These are phyloP conservation scores for Brassicogethes aeneus DNA, from an alignment of 2,888 invertebrate genomes.

Conservation along the genomic window DNA sequence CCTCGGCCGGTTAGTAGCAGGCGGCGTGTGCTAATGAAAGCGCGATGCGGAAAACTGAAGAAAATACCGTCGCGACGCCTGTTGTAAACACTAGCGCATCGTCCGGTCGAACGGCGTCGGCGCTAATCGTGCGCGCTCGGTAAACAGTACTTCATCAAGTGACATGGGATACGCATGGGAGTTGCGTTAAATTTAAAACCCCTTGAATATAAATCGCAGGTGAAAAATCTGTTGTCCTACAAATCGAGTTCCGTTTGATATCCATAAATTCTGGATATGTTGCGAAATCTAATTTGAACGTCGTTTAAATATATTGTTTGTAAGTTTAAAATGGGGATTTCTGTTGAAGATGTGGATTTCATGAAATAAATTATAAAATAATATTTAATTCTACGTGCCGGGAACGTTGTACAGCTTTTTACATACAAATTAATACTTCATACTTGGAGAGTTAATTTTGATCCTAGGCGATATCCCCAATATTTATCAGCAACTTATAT, in stretches of 20 bases:
- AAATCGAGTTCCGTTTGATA: constrained; percentile 36
- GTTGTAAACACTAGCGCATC: constrained; percentile 38
- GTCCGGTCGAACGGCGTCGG: constrained; percentile 18
- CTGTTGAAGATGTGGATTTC: no score
- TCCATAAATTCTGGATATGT: constrained; percentile 33
- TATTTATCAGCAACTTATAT: no score
- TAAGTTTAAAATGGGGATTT: no score
- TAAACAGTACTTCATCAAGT: constrained; percentile 28
- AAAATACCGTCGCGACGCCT: constrained; percentile 34
- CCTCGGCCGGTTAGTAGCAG: not conserved
- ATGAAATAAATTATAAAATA: no score
- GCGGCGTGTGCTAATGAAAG: constrained; percentile 13
- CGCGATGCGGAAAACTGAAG: constrained; percentile 37
- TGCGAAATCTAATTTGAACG: no score
- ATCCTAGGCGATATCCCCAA: no score
- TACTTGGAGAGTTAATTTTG: no score
- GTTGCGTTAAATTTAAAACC: constrained; percentile 30
- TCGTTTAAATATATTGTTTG: no score
- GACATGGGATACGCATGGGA: constrained; percentile 30
- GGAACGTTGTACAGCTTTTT: no score
- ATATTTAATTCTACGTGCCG: no score
- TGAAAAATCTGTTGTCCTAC: constrained; percentile 36
- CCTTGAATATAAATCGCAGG: constrained; percentile 28
- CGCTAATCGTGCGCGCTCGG: constrained; percentile 25
- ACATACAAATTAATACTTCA: no score